Evolutionary conservation across 1,140 invertebrate genomes (phyloP), one percentile per base, ranked within the genome.

Genomic region (Drosophila mauritiana): DNA sequence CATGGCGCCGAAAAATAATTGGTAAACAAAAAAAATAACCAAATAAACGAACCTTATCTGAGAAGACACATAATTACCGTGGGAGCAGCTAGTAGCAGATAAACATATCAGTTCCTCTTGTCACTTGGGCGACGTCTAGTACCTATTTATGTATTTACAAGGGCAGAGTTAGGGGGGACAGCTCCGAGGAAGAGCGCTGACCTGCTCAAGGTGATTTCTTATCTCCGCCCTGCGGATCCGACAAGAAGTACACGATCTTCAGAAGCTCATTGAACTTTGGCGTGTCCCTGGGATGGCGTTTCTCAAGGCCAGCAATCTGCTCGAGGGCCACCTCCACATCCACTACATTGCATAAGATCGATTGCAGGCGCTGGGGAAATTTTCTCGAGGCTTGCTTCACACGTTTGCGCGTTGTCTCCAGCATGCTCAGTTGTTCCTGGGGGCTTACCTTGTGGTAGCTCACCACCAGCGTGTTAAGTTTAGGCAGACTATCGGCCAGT

Each of bases 251-350:
- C 55, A 89, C 84, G 13, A 86, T 86, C 42, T 80, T 86, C 1
- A 86, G 51, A 7, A 69, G 58, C 48, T 86, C 76, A 17, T 63
- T 84, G 48, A 84, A 86, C 37, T 84, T 76, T 4, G 83, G 83
- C 0, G 72, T 37, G n/a, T 89, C 80, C 10, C 80, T 63, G 0
- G 83, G 83, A 22, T 62, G 65, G 13, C 83, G 83, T 37, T 78
- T 86, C n/a, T 89, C 80, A 11, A 86, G 45, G 2, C 83, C 83
- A 0, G 84, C 74, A 25, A 88, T 84, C 51, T 89, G 80, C 51
- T 89, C 80, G 1, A 88, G 56, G 0, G 80, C 83, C 11, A 88
- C 67, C 15, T 88, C 83, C 12, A 88, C 80, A 45, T 89, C 76
- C 10, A 89, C 84, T 5, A 77, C 72, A 51, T 88, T 88, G 76